Base-by-base conservation (phyloP, 2,113 vertebrate genomes). In the Dicerorhinus sumatrensis region DNA sequence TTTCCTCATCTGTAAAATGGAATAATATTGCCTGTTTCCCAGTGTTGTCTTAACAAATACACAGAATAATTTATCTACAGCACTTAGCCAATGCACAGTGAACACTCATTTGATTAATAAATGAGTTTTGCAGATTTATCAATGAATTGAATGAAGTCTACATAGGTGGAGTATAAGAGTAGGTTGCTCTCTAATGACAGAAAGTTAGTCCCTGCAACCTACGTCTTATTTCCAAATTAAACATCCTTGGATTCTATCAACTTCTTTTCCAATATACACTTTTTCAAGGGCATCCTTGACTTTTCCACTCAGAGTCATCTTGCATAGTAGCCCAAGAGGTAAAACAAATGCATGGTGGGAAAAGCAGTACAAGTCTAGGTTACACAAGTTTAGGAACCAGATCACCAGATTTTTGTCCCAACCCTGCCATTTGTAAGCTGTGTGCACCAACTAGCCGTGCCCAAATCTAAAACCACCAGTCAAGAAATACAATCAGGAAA, bases 1-100 rank as follows among this genome's bases (percentile, higher is more conserved):
- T 95, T 77, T 95, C 54, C 92, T 85, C 17, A 56, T 70, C 92
- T 92, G 29, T 83, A 87, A 95, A 95, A 91, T 54, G 27, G 58
- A n/a, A 17, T 11, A 21, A 86, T 25, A 80, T 76, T 39, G 25
- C 69, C 73, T 73, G 5, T 70, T 62, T 90, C 89, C 33, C n/a
- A 72, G 17, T 54, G 31, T 58, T 31, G 51, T 87, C 83, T 87
- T 84, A 90, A 73, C 12, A 96, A 63, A 46, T 80, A 83, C 83
- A 77, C 36, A 93, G 27, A 94, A 79, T 81, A 58, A 65, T 46
- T 70, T 95, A 89, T 76, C 42, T 18, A 46, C 0, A 84, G 14
- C 23, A 81, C 17, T 85, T 70, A 93, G 4, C 63, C 42, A 85
- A 54, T 46, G 46, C 21, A 79, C 51, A 70, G 16, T 60, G 11